Percentiles rank a stretch among this genome's conserved stretches.
Evolutionary conservation across 1,140 invertebrate species (phyloP).

Genomic region (Pentalonia nigronervosa): DNA sequence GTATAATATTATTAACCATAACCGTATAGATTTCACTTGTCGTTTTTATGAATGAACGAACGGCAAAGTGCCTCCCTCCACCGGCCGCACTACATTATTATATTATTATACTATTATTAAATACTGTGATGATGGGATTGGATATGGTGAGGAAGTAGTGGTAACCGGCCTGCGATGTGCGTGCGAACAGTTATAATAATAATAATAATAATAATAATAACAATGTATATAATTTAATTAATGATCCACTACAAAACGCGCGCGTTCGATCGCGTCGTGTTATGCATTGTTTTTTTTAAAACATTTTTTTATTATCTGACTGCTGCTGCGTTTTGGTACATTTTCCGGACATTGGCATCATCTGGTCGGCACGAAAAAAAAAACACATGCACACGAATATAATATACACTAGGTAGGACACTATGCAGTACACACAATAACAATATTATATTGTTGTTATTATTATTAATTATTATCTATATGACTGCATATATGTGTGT

Average conservation of each 20-base stretch:
- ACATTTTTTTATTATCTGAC: background rate
- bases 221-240: constrained; percentile 8
- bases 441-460: constrained; percentile 11
- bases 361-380: background rate
- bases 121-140: background rate
- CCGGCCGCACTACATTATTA: background rate
- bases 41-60: constrained; percentile 50
- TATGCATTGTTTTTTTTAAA: background rate
- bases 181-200: background rate
- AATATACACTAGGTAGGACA: constrained; percentile 6
- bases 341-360: constrained; percentile 54
- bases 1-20: background rate
- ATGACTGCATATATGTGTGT: background rate
- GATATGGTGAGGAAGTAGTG: background rate
- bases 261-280: background rate
- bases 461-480: background rate
- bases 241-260: constrained; percentile 3
- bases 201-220: background rate
- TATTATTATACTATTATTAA: background rate
- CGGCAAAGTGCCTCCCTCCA: background rate
- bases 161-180: background rate
- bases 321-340: background rate
- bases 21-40: constrained; percentile 33
- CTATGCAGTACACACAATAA: background rate
- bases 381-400: background rate